Evolutionary conservation across 2,797 vertebrate genomes (phyloP), one percentile per base, ranked within the genome.

Genomic region (Coracias cyanogaster): DNA sequence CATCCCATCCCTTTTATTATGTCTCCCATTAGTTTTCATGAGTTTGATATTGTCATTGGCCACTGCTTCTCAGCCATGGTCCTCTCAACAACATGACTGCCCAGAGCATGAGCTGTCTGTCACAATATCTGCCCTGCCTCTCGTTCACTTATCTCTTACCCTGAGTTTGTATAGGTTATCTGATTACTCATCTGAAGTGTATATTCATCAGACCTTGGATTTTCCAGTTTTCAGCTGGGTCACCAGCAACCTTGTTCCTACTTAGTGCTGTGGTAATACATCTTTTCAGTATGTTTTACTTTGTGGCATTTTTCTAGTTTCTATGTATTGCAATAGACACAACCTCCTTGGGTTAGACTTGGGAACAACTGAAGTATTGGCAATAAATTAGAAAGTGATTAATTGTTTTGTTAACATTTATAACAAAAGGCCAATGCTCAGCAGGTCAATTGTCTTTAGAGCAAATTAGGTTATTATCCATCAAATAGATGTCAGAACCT

Each of bases 351-450:
- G 65, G 64, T 91, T 76, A 89, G 35, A 25, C 21, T 81, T 89
- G 25, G 77, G 89, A 95, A 87, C 14, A 81, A 91, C 39, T 85
- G 39, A 96, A 94, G 35, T 73, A 85, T 67, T 92, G 41, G 29
- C 72, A 91, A 94, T 82, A 92, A 89, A 92, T 94, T 95, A 66
- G 22, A 91, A 72, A 54, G 37, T 86, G 72, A 97, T 96, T 97
- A 96, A 94, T 85, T 91, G 16, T 91, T 97, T 96, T 92, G 89
- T 89, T 97, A 97, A 48, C 31, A 64, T 85, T 94, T 84, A 54
- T 52, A 97, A 85, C 24, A 83, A 82, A 92, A 90, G 43, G 54
- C 66, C 85, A 94, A 54, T 58, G 37, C 94, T 95, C 83, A 90
- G 52, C 33, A 92, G 70, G 55, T 89, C 91, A 90, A 58, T 37